Base-by-base conservation (phyloP, 2,888 invertebrate genomes). In the Aproaerema taeniolella region DNA sequence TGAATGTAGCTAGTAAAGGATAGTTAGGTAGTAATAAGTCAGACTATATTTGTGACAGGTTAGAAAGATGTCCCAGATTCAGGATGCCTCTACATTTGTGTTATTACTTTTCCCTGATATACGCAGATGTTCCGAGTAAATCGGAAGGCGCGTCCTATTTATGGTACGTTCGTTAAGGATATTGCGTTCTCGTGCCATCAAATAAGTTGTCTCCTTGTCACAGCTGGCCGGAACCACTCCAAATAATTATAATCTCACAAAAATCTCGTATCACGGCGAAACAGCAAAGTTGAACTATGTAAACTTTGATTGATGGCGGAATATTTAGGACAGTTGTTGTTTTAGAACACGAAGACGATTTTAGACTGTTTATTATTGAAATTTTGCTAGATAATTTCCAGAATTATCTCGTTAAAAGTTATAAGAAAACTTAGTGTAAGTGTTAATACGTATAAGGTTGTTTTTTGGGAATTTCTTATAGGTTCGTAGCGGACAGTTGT, bases 171-270 rank as follows among this genome's bases (percentile, higher is more conserved):
- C 49, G 45, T 51, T 47, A 49, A 41, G 45, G 37, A 47, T 52
- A 49, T 56, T 49, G 44, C 42, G 37, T 43, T 46, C 20, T 49
- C 28, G 28, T 31, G 10, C 39, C 38, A 33, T 40, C 43, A 35
- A 38, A 38, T 38, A 39, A 37, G 29, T 38, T 28, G 41, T 38
- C 38, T 12, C 31, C 52, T 58, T 48, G 66, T 61, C 66, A 55
- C 70, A 65, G 58, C 65, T 68, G 70, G 65, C 46, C 54, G 53
- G 52, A 53, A 62, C 58, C 70, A 71, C 71, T 72, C 63, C 60
- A 61, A 65, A 64, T 71, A 70, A 72, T 72, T 71, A 69, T 63
- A 69, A 70, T 67, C 61, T 65, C 62, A 58, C 67, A 66, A 68
- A 68, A 68, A 65, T 65, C 60, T 58, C 59, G 58, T 52, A 46